Conservation (phyloP, 2,888 invertebrate species). For the Trilocha varians region DNA sequence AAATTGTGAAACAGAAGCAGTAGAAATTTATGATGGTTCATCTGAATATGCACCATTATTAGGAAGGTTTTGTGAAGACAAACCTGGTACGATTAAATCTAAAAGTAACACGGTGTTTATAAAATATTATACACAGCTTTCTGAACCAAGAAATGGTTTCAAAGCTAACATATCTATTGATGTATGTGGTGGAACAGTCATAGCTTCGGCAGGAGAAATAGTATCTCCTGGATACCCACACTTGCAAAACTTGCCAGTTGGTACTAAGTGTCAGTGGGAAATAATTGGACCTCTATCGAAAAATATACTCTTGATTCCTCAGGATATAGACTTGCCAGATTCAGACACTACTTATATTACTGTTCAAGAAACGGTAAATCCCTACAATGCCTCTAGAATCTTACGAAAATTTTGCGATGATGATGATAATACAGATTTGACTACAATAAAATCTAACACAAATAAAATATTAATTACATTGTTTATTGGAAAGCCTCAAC, state of each 20-base stretch:
- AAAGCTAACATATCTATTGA: constrained; percentile 79
- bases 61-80: constrained; percentile 76
- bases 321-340: constrained; percentile 37
- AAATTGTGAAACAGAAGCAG: constrained; percentile 70
- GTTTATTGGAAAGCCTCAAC: constrained; percentile 34
- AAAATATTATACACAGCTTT: constrained; percentile 79
- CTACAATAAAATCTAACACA: constrained; percentile 36
- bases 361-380: constrained; percentile 39
- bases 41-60: constrained; percentile 78
- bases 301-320: constrained; percentile 31
- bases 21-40: constrained; percentile 90
- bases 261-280: constrained; percentile 81
- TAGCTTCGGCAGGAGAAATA: constrained; percentile 74
- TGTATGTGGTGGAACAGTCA: constrained; percentile 76
- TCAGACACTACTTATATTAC: constrained; percentile 44
- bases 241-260: constrained; percentile 58
- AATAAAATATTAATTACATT: constrained; percentile 46
- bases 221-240: constrained; percentile 80
- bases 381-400: constrained; percentile 31
- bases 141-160: constrained; percentile 84
- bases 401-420: constrained; percentile 39
- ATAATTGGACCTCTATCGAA: constrained; percentile 60
- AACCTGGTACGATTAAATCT: constrained; percentile 75
- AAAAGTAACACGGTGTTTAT: constrained; percentile 79
- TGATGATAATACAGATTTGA: constrained; percentile 15